Percentiles rank a stretch among this genome's conserved stretches.
Evolutionary conservation across 2,888 invertebrate species (phyloP).

Genomic region (Diploptera punctata): DNA sequence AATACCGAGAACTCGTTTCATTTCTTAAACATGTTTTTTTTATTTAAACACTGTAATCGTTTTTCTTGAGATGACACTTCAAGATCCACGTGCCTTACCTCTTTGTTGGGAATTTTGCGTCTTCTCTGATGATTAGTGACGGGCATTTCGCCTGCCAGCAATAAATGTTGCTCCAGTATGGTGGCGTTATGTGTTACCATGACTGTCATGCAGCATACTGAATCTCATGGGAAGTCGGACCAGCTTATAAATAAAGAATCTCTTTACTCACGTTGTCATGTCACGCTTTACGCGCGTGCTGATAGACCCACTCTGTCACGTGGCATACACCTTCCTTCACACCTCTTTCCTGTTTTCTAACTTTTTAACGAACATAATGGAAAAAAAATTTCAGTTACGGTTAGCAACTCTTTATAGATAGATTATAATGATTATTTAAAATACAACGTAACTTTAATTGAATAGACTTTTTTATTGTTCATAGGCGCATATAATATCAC

Average conservation of each 20-base stretch:
- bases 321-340: neutral
- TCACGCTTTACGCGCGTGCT: neutral
- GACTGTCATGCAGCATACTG: neutral
- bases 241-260: slow-evolving; percentile 31
- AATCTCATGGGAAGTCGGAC: neutral
- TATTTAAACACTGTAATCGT: no score
- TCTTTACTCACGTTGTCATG: neutral
- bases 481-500: no score
- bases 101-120: slow-evolving; percentile 8
- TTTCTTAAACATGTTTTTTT: no score
- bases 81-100: slow-evolving; percentile 19
- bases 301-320: neutral
- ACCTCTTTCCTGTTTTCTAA: no score
- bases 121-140: neutral
- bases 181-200: slow-evolving; percentile 43
- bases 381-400: no score
- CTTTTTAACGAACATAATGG: no score
- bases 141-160: slow-evolving; percentile 35
- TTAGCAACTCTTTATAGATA: no score
- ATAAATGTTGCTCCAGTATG: slow-evolving; percentile 41
- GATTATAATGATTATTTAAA: no score
- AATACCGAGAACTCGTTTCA: no score
- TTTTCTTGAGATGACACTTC: neutral
- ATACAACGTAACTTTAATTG: no score
- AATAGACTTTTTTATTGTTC: no score